Evolutionary conservation across 2,113 vertebrate species (phyloP), one percentile per base, ranked within the genome.

Genomic region (Scortum barcoo): DNA sequence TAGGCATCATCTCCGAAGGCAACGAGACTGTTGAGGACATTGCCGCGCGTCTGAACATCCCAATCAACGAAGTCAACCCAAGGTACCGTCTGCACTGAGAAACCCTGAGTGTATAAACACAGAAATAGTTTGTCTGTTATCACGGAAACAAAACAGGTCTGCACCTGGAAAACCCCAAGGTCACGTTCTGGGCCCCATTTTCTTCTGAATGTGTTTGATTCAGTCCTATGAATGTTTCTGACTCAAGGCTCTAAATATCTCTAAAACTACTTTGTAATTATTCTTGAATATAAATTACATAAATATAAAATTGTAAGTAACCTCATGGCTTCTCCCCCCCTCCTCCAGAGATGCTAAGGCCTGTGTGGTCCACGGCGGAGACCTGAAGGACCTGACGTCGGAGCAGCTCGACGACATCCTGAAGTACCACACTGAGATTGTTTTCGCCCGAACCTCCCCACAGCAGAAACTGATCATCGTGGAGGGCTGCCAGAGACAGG

Each of bases 381-480:
- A 99, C 91, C 95, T 99, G 77, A 99, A 99, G 82, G 98, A 99
- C 79, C 94, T 98, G 95, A 63, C 33, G 0, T 0, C 95, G 0
- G 97, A 97, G 86, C 96, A 97, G 76, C 92, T 99, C 0, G 97
- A 98, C 0, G 97, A 98, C 87, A 96, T 98, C 89, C 95, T 99
- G 6, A 95, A 94, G 88, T 92, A 97, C 90, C 97, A 99, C 95
- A 99, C 97, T 0, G 97, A 98, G 94, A 98, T 99, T 0, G 97
- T 98, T 16, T 99, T 98, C 0, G 97, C 97, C 58, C 94, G 97
- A 85, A 98, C 97, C 0, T 99, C 97, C 2, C 97, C 97, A 0
- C 97, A 98, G 84, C 97, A 98, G 95, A 98, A 98, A 22, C 96
- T 99, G 46, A 98, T 99, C 93, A 98, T 98, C 0, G 97, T 98